These are phyloP conservation scores for Noctuana brunneofusca DNA, from an alignment of 2,888 invertebrate genomes.

Conservation along the genomic window DNA sequence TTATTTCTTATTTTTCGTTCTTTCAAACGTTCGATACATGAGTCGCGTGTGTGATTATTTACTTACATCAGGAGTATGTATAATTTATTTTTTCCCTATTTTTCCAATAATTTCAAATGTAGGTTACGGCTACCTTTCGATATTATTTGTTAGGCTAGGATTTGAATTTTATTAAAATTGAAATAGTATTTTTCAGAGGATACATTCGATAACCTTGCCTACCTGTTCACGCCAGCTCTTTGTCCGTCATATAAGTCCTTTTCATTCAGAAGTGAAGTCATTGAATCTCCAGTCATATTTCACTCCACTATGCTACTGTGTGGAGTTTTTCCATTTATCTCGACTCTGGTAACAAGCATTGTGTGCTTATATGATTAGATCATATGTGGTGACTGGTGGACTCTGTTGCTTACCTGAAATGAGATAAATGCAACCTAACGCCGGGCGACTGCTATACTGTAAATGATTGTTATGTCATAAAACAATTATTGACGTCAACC, in stretches of 20 bases:
- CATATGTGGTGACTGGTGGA: conserved; percentile 1
- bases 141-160: no score
- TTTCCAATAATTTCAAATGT: no score
- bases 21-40: neutral
- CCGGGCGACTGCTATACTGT: neutral
- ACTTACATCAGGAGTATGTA: no score
- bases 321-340: neutral
- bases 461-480: conserved; percentile 14
- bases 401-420: neutral
- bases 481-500: conserved; percentile 12
- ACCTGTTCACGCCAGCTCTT: no score
- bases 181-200: no score
- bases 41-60: no score
- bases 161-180: no score
- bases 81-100: no score
- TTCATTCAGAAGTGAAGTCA: neutral
- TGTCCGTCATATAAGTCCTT: neutral
- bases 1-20: neutral
- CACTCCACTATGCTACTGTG: neutral
- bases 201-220: no score
- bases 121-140: no score
- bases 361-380: neutral
- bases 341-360: neutral
- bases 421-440: conserved; percentile 16
- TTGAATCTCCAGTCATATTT: neutral